Evolutionary conservation across 2,888 invertebrate species (phyloP), one percentile per base, ranked within the genome.

Genomic region (Oscheius onirici): DNA sequence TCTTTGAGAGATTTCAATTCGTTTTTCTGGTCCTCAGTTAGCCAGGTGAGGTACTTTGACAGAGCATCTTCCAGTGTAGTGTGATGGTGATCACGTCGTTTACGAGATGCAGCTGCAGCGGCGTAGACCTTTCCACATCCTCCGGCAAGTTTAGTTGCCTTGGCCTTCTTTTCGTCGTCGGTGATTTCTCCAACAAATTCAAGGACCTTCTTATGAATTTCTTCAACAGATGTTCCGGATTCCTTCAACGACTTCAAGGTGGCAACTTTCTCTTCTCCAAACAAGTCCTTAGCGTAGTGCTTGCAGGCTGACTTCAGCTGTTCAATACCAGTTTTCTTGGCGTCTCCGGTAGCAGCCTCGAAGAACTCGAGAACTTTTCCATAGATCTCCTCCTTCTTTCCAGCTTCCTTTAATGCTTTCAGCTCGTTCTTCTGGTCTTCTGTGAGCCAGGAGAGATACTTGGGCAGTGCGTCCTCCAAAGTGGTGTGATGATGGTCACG

Each of bases 211-310:
- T 61, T 63, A 17, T 55, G 22, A n/a, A 78, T 55, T 20, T 70
- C 75, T 3, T 71, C 78, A 8, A 58, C 41, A 17, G 67, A 63
- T 8, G 78, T 69, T 5, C 83, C 83, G 34, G 68, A 69, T 63
- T 83, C 83, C 63, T 76, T 78, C 72, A 83, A 46, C 22, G 57
- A 46, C 65, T 79, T 78, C 52, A 83, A 24, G 57, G 80, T 74
- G n/a, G 52, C 58, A 10, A 75, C 73, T 26, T 76, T 75, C 6
- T 76, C 79, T 24, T 79, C 78, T 28, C 83, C 83, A 28, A 83
- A 79, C n/a, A 44, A 65, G 66, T 51, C 60, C 70, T 52, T 78
- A 69, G 67, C 73, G 65, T 51, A 73, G 65, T 65, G 65, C 44
- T 63, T 76, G 57, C 81, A 83, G 43, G 71, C 76, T 22, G 57